These are phyloP conservation scores for Tupiocoris notatus DNA, from an alignment of 2,888 invertebrate genomes.

Conservation along the genomic window DNA sequence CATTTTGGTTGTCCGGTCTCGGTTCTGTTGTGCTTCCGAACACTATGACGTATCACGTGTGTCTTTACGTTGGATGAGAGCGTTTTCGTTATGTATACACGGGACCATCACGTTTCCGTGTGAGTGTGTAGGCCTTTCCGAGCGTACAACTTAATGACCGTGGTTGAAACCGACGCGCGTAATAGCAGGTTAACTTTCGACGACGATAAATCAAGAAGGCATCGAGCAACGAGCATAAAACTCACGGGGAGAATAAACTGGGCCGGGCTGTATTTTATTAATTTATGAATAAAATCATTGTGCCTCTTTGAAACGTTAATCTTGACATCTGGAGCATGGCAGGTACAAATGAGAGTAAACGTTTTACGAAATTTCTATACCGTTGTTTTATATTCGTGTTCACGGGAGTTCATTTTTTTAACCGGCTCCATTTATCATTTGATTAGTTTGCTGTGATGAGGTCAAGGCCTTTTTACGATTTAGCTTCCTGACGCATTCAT, in stretches of 20 bases:
- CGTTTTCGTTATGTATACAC: background rate
- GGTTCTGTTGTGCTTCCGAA: background rate
- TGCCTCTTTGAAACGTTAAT: too few species aligned
- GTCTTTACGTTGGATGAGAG: background rate
- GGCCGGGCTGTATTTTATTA: background rate
- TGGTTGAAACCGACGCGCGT: background rate
- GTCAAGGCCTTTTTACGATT: too few species aligned
- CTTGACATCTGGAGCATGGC: too few species aligned
- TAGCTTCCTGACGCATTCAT: too few species aligned
- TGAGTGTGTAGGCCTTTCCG: background rate
- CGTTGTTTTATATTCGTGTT: too few species aligned
- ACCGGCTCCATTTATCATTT: too few species aligned
- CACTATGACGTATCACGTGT: background rate
- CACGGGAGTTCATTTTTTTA: too few species aligned
- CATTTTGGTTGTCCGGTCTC: background rate
- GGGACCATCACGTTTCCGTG: too few species aligned
- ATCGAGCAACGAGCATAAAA: background rate
- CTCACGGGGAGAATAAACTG: background rate
- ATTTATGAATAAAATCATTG: background rate
- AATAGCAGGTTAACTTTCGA: background rate
- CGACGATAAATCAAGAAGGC: background rate
- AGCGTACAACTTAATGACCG: background rate
- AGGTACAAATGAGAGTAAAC: too few species aligned
- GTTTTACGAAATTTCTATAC: too few species aligned
- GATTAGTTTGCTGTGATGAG: too few species aligned